Conservation (phyloP, 2,113 vertebrate species). For the Rhipidura dahli region DNA sequence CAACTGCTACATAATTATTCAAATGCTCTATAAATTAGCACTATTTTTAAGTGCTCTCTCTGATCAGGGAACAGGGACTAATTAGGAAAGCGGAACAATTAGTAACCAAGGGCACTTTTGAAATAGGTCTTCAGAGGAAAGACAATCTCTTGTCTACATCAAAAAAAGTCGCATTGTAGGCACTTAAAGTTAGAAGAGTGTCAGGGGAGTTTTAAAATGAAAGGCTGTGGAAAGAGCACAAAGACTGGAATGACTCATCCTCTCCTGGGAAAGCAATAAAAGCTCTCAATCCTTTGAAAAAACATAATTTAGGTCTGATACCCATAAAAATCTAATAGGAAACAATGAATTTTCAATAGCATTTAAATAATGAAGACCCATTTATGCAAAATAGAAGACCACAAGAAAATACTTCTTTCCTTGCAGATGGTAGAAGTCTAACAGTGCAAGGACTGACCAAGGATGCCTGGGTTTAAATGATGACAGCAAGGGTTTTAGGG, state of each 20-base stretch:
- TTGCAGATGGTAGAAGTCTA: background rate
- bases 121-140: background rate
- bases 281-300: background rate
- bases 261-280: background rate
- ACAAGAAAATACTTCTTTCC: background rate
- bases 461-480: background rate
- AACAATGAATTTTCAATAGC: background rate
- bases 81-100: background rate
- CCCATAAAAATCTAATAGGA: background rate
- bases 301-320: background rate
- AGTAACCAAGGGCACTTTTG: background rate
- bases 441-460: background rate
- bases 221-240: background rate
- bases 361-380: background rate
- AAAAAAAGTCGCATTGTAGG: background rate
- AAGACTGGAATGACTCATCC: slow-evolving; percentile 2
- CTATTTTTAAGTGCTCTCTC: background rate
- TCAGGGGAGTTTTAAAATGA: background rate
- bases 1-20: background rate
- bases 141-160: background rate
- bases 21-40: background rate
- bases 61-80: background rate
- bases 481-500: background rate
- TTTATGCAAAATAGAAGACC: background rate
- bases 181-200: background rate